These are phyloP conservation scores for Ochropacha duplaris DNA, from an alignment of 2,888 invertebrate genomes.

Conservation along the genomic window DNA sequence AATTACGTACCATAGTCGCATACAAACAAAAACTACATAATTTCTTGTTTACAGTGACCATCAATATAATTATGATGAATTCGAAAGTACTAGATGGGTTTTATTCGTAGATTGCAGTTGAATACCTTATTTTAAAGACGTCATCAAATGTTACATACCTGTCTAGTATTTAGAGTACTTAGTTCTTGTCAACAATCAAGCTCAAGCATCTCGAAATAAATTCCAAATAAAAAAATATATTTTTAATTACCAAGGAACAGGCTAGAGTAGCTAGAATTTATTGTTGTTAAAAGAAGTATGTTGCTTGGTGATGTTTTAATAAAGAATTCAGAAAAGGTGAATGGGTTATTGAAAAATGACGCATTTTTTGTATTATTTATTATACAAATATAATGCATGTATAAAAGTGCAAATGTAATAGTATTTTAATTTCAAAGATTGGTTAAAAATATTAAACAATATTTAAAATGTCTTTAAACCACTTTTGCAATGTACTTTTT, in stretches of 20 bases:
- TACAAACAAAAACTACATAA: background rate
- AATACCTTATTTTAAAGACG: no score
- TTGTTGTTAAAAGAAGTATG: no score
- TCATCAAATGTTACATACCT: background rate
- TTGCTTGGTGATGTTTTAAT: no score
- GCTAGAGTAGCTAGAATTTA: no score
- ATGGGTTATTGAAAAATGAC: no score
- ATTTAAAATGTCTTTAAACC: background rate
- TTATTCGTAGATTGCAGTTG: background rate
- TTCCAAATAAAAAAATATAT: no score
- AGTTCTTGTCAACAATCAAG: background rate
- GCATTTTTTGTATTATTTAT: constrained; percentile 1
- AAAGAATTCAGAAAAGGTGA: no score
- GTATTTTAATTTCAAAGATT: background rate
- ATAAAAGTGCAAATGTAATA: constrained; percentile 9
- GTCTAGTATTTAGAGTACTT: background rate
- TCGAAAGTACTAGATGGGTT: background rate
- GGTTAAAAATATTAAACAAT: background rate
- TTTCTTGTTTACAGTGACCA: background rate
- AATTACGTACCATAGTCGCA: background rate
- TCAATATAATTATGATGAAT: background rate
- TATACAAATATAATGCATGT: constrained; percentile 4
- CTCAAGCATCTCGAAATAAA: no score
- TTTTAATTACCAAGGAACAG: no score
- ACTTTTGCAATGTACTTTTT: background rate